A percentile compares a stretch with the other conserved stretches of the same genome.
phyloP scores from a whole-genome alignment of 2,113 vertebrate species.

The Caranx melampygus region DNA sequence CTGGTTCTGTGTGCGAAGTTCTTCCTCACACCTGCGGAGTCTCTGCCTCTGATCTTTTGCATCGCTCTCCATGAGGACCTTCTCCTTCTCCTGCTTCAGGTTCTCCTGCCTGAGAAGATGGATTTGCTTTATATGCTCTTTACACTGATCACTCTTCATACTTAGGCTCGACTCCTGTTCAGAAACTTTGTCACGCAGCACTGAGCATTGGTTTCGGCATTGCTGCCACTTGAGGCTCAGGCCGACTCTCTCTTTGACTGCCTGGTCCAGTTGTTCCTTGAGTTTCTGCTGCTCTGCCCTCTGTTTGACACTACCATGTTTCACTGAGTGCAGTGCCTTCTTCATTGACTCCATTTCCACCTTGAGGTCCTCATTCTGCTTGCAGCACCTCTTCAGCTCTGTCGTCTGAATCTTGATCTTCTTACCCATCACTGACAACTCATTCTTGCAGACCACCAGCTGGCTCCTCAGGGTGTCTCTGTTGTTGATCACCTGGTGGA shows the following conservation, averaged over 20 bases:
- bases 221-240: neutral
- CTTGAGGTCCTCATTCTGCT: neutral
- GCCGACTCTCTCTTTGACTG: neutral
- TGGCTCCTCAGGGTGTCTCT: neutral
- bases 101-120: slow-evolving; percentile 15
- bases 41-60: neutral
- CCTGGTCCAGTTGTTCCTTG: slow-evolving; percentile 14
- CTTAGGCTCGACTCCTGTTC: neutral
- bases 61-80: neutral
- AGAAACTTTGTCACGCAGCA: neutral
- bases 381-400: neutral
- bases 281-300: slow-evolving; percentile 3
- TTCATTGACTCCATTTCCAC: neutral
- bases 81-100: slow-evolving; percentile 1
- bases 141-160: neutral
- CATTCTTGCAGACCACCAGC: neutral
- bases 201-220: neutral
- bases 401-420: neutral
- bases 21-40: neutral
- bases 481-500: neutral
- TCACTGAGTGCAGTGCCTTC: neutral
- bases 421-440: neutral
- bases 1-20: neutral
- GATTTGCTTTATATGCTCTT: slow-evolving; percentile 19
- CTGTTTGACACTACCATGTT: neutral